Evolutionary conservation across 2,888 invertebrate species (phyloP), one percentile per base, ranked within the genome.

Genomic region (Psylliodes chrysocephalus): DNA sequence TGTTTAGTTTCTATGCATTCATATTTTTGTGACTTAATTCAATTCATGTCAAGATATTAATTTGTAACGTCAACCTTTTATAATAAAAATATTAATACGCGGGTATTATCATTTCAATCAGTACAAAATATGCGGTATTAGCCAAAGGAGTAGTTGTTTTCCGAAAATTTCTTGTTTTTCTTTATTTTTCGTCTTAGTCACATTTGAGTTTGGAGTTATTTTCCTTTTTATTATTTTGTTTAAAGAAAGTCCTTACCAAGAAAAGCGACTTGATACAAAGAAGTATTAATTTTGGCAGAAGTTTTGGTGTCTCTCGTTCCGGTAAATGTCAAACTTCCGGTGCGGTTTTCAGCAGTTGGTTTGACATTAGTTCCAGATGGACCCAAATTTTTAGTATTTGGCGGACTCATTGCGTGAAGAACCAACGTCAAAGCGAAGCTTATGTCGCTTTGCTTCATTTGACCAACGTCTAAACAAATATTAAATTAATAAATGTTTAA

Each of bases 351-450:
- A 1, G 86, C 83, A 10, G 80, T 78, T 17, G 88, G 85, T 77
- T 93, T 92, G 63, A 92, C 87, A 75, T 90, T 92, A 71, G 88
- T 88, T 1, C 88, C 85, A 0, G 87, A 86, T 4, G 88, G 85
- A 52, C 90, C 89, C 0, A 90, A 86, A 0, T 90, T 88, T 65
- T 91, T 88, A 7, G 90, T 89, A 1, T 89, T 90, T 0, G 93
- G 90, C 25, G 94, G 90, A 81, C 89, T 90, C 80, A 98, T 88
- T 7, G 97, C 93, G 81, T 93, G 93, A 25, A 98, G 86, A 10
- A 98, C 92, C 22, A 96, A 90, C 1, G 93, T 94, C 66, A 99
- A 86, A 55, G 96, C 89, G 83, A 95, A 98, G 69, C 91, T 90
- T 14, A 99, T 92, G 81, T 99, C 98, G 12, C 90, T 88, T 76